These are phyloP conservation scores for Petrocephalus sullivani DNA, from an alignment of 2,797 vertebrate species.

Conservation along the genomic window DNA sequence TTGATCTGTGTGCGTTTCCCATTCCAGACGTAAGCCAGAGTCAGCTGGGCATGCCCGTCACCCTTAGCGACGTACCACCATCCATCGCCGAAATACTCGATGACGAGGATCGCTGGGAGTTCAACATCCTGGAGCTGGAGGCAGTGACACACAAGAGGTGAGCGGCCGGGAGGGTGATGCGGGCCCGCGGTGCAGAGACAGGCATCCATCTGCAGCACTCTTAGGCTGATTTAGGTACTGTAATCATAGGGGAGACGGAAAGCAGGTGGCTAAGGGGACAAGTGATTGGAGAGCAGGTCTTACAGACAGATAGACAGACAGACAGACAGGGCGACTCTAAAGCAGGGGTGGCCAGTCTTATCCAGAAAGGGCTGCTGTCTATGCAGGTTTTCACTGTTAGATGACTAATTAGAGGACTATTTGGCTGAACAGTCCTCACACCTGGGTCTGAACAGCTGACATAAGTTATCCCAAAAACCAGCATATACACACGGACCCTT, in stretches of 20 bases:
- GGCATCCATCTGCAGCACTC: no score
- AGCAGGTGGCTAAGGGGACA: background rate
- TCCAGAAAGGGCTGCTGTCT: no score
- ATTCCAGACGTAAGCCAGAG: slow-evolving; percentile 33
- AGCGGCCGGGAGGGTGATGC: background rate
- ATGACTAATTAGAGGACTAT: no score
- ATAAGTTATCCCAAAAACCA: no score
- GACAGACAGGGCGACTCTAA: background rate
- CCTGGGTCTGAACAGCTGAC: no score
- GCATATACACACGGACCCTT: no score
- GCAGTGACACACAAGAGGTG: slow-evolving; percentile 72
- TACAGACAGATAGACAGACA: background rate
- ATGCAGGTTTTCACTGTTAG: no score
- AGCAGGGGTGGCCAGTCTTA: background rate
- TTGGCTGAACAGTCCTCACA: no score
- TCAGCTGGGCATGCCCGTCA: slow-evolving; percentile 67
- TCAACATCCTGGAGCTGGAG: slow-evolving; percentile 89
- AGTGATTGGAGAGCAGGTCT: background rate
- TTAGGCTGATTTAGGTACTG: background rate
- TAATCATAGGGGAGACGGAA: background rate
- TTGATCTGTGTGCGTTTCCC: background rate
- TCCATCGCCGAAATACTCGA: slow-evolving; percentile 84
- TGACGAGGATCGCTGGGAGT: slow-evolving; percentile 89
- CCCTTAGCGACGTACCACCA: slow-evolving; percentile 81
- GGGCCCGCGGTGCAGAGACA: background rate